These are phyloP conservation scores for Clistopyga incitator DNA, from an alignment of 2,888 invertebrate genomes.

Conservation along the genomic window DNA sequence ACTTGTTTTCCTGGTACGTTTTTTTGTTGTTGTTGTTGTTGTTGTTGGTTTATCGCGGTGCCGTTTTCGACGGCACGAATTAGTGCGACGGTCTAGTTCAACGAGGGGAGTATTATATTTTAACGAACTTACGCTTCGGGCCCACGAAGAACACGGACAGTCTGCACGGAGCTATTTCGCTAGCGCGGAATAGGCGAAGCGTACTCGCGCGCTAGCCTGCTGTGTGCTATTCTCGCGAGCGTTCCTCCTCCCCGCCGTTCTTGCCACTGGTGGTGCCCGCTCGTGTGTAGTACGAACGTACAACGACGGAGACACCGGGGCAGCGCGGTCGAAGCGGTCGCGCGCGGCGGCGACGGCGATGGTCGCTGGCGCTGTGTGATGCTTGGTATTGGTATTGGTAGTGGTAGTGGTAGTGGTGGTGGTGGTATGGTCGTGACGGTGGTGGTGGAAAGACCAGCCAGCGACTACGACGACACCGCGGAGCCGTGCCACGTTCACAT, in stretches of 20 bases:
- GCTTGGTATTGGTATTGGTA: background rate
- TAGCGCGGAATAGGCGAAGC: constrained; percentile 82
- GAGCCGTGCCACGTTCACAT: constrained; percentile 65
- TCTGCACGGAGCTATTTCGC: constrained; percentile 83
- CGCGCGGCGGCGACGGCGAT: background rate
- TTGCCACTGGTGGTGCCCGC: constrained; percentile 33
- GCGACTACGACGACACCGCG: constrained; percentile 40
- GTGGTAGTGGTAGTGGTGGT: background rate
- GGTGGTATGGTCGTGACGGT: background rate
- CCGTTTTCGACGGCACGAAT: no score
- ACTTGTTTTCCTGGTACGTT: constrained; percentile 37
- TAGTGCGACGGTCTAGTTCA: background rate
- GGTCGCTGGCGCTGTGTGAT: background rate
- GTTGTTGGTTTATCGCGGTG: background rate
- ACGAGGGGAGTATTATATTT: background rate
- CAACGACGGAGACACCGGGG: constrained; percentile 43
- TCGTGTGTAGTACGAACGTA: constrained; percentile 49
- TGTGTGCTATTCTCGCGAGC: constrained; percentile 81
- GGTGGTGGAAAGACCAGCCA: background rate
- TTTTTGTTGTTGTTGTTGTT: constrained; percentile 27
- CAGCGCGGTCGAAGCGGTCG: constrained; percentile 30
- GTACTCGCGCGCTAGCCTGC: constrained; percentile 73
- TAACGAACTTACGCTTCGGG: constrained; percentile 81
- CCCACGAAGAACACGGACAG: constrained; percentile 81
- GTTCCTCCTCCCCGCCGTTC: constrained; percentile 80